Conservation (phyloP, 2,113 vertebrate species). For the Pelvicachromis taeniatus region DNA sequence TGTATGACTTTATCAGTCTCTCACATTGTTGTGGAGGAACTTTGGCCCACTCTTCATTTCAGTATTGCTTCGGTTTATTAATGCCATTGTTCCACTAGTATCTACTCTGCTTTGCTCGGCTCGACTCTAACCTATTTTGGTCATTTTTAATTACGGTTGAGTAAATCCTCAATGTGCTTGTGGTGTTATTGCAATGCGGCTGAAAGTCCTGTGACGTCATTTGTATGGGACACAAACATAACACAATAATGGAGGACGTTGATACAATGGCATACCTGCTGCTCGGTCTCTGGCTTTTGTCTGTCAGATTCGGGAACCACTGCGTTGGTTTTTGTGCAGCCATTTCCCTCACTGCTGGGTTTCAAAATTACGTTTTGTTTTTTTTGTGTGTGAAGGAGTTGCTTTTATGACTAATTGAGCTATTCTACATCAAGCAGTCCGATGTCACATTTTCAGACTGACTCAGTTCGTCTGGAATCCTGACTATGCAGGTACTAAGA, state of each 20-base stretch:
- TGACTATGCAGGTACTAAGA: no score
- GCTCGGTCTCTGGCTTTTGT: background rate
- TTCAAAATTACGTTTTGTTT: background rate
- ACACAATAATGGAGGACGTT: background rate
- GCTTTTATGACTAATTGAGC: background rate
- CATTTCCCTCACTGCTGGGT: background rate
- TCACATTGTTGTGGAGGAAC: background rate
- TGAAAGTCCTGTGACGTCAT: background rate
- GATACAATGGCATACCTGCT: background rate
- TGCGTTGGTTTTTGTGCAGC: background rate
- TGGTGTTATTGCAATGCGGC: background rate
- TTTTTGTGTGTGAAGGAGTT: background rate
- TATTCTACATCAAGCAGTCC: no score
- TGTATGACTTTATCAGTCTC: background rate
- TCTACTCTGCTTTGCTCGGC: background rate
- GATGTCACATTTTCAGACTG: no score
- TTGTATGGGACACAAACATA: background rate
- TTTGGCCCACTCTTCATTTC: background rate
- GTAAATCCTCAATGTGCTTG: background rate
- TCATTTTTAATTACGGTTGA: background rate
- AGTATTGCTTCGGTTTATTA: background rate
- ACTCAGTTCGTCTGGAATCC: no score
- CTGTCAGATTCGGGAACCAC: background rate
- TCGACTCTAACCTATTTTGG: background rate
- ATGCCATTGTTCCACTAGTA: background rate